Evolutionary conservation across 2,113 vertebrate genomes (phyloP).

Genomic region (Donacobius atricapilla): DNA sequence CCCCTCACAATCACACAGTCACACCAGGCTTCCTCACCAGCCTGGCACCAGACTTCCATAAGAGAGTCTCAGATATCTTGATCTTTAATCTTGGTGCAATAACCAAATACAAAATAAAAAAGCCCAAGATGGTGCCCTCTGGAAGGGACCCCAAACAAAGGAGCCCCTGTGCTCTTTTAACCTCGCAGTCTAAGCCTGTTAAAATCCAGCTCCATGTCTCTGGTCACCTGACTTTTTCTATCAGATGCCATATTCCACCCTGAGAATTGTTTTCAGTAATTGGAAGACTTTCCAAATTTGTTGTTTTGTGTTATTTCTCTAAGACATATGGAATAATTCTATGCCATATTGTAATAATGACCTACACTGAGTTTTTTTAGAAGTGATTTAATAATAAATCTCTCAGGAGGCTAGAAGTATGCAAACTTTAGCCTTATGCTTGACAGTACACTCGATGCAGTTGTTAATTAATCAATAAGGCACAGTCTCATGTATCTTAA

Average conservation of each 20-base stretch:
- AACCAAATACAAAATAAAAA: neutral
- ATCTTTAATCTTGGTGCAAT: neutral
- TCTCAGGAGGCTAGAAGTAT: conserved; percentile 25
- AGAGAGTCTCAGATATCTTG: neutral
- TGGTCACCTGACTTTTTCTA: neutral
- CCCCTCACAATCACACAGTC: too few relatives aligned
- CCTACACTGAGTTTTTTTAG: neutral
- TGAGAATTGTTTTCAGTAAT: neutral
- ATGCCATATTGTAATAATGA: conserved; percentile 22
- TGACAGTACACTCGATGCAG: conserved; percentile 16
- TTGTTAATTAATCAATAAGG: conserved; percentile 58
- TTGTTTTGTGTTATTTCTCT: neutral
- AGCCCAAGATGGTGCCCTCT: neutral
- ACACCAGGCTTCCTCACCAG: neutral
- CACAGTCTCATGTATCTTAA: conserved; percentile 34
- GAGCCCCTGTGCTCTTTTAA: neutral
- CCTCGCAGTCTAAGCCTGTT: neutral
- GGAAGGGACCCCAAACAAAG: neutral
- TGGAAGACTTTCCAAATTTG: neutral
- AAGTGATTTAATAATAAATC: conserved; percentile 52
- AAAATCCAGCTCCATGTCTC: accelerated
- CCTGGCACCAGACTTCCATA: neutral
- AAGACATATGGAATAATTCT: neutral
- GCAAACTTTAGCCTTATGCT: conserved; percentile 44
- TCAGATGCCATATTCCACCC: neutral